Evolutionary conservation across 2,113 vertebrate genomes (phyloP).

Genomic region (Cacatua alba): DNA sequence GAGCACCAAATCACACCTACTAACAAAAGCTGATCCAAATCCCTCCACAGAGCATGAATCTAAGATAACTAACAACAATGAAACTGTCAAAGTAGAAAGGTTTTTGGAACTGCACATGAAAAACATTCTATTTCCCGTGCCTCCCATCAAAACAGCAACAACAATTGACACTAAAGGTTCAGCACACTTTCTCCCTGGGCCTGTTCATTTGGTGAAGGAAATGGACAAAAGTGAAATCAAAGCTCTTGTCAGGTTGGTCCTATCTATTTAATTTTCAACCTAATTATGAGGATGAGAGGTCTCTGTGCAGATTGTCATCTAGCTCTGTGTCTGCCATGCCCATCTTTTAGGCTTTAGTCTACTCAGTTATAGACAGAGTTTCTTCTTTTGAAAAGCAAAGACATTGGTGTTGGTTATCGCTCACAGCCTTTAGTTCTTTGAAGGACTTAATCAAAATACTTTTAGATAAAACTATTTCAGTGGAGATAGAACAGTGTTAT

Average conservation of each 20-base stretch:
- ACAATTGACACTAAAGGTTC: conserved; percentile 12
- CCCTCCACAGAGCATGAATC: background rate
- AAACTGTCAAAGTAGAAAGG: conserved; percentile 2
- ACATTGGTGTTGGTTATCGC: background rate
- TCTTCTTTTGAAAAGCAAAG: background rate
- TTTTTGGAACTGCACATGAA: conserved; percentile 76
- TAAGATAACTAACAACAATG: background rate
- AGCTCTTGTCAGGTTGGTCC: conserved; percentile 55
- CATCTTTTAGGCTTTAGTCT: background rate
- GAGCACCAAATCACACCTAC: conserved; percentile 6
- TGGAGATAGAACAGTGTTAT: background rate
- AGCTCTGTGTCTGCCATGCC: background rate
- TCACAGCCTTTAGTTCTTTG: background rate
- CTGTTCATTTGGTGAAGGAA: conserved; percentile 56
- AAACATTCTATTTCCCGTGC: conserved; percentile 66
- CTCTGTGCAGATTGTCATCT: background rate
- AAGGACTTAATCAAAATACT: background rate
- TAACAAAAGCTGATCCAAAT: background rate
- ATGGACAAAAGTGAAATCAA: conserved; percentile 21
- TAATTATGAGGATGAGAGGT: background rate
- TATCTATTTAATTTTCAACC: background rate
- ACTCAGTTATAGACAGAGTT: background rate
- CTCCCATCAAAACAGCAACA: conserved; percentile 68
- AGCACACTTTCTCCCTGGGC: conserved; percentile 40
- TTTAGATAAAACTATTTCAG: background rate